Percentiles rank a stretch among this genome's conserved stretches.
Conservation (phyloP, 1,140 invertebrate genomes). For the Lordiphosa mommai region DNA sequence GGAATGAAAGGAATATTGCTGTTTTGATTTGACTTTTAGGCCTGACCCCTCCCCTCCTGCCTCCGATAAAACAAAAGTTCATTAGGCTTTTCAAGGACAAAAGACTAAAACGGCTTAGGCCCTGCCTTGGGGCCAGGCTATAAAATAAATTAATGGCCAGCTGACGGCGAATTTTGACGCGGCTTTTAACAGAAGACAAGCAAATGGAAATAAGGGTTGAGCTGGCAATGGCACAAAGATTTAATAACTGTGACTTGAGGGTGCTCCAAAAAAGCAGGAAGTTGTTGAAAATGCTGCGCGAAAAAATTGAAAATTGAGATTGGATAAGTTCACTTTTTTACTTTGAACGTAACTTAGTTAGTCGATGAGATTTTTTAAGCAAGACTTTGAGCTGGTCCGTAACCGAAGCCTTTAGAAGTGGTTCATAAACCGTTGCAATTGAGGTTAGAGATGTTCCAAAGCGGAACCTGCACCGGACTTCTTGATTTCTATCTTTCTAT, state of each 20-base stretch:
- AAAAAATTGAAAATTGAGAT: no score
- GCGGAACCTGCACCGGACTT: no score
- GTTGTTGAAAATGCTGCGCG: no score
- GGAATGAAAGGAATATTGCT: conserved; percentile 24
- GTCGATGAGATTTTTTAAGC: no score
- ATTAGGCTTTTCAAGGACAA: conserved; percentile 44
- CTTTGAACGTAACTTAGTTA: no score
- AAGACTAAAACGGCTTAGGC: conserved; percentile 15
- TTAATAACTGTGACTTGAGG: background rate
- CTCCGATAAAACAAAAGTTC: conserved; percentile 23
- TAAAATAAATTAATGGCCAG: conserved; percentile 48
- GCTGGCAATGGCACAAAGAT: background rate
- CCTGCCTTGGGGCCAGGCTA: conserved; percentile 26
- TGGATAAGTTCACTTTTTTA: no score
- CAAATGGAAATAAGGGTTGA: conserved; percentile 29
- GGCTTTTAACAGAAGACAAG: conserved; percentile 13
- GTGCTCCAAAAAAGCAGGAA: no score
- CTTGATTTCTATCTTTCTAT: no score
- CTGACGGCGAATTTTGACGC: conserved; percentile 28
- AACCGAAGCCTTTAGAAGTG: no score
- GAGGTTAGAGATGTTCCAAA: no score
- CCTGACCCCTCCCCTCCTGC: background rate
- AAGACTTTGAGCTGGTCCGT: no score
- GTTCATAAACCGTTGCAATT: no score
- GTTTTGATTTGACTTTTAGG: background rate